These are phyloP conservation scores for Agrenia bidenticulata DNA, from an alignment of 2,888 invertebrate genomes.

Conservation along the genomic window DNA sequence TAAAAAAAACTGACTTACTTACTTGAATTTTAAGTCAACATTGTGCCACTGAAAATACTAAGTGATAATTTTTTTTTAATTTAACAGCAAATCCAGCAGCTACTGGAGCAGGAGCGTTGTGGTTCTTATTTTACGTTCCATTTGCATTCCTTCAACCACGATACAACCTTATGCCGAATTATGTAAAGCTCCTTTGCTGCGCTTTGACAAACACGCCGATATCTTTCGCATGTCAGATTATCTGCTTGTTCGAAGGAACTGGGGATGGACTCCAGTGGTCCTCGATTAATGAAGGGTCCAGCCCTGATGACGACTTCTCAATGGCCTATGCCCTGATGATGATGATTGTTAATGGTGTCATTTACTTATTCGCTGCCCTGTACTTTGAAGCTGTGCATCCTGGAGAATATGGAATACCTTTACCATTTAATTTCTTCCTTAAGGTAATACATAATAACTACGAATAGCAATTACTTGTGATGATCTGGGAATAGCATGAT, in stretches of 20 bases:
- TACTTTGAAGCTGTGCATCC: conserved; percentile 84
- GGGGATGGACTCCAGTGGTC: conserved; percentile 64
- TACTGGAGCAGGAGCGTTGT: conserved; percentile 72
- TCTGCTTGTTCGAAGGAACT: conserved; percentile 70
- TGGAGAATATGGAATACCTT: conserved; percentile 79
- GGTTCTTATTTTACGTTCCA: conserved; percentile 74
- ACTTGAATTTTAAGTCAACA: not conserved
- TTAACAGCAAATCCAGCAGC: conserved; percentile 73
- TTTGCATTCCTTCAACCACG: conserved; percentile 68
- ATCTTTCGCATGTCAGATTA: conserved; percentile 73
- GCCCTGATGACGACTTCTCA: conserved; percentile 68
- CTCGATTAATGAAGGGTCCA: conserved; percentile 65
- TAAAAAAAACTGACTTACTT: conserved; percentile 8
- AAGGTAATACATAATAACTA: conserved; percentile 38
- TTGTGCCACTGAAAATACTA: no score
- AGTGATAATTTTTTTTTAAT: no score
- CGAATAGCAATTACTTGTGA: not conserved
- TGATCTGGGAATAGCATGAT: not conserved
- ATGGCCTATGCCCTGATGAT: conserved; percentile 71
- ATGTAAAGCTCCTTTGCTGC: conserved; percentile 58
- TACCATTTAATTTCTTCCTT: conserved; percentile 73
- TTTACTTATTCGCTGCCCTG: conserved; percentile 74
- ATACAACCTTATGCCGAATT: conserved; percentile 57
- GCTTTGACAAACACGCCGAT: conserved; percentile 76
- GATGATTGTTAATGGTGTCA: conserved; percentile 66